Evolutionary conservation across 2,888 invertebrate species (phyloP), one percentile per base, ranked within the genome.

Genomic region (Parnassius glacialis): DNA sequence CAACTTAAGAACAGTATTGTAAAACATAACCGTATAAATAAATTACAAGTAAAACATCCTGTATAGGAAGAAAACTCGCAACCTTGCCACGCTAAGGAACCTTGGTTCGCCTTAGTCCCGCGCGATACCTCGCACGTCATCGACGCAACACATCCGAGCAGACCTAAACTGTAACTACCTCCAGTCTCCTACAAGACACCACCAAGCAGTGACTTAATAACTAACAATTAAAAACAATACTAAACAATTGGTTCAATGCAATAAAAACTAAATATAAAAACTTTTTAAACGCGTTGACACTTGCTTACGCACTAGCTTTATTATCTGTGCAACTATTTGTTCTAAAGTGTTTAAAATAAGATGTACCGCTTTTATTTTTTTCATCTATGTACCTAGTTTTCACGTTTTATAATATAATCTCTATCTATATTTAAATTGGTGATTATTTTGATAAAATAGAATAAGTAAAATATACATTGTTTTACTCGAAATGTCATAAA

Each of bases 21-120:
- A 43, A 43, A 43, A 43, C 2, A 43, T 11, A 43, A 43, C 11
- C 43, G 0, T 43, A 41, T 41, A 41, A 20, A 57, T 56, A 12
- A 42, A 51, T 16, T 12, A 42, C 12, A 43, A 16, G 3, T 13
- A 1, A 10, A 48, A 10, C 70, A 71, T 42, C 72, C 75, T 75
- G 75, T 83, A 73, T 73, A 72, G 64, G 25, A 63, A 66, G 76
- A 79, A 80, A 76, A 71, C 69, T 75, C 75, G 75, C 75, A 73
- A 75, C 73, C 71, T 66, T 73, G 71, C 68, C 66, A 62, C 66
- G 61, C 58, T 16, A 53, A 62, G 63, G 65, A 73, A 66, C 72
- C 75, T 70, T 73, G 73, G 67, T 53, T 42, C 57, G 45, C 55
- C 54, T 73, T 74, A 81, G 81, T 81, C 70, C 76, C 82, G 82